Conservation (phyloP, 1,140 invertebrate genomes). For the Magallana angulata region DNA sequence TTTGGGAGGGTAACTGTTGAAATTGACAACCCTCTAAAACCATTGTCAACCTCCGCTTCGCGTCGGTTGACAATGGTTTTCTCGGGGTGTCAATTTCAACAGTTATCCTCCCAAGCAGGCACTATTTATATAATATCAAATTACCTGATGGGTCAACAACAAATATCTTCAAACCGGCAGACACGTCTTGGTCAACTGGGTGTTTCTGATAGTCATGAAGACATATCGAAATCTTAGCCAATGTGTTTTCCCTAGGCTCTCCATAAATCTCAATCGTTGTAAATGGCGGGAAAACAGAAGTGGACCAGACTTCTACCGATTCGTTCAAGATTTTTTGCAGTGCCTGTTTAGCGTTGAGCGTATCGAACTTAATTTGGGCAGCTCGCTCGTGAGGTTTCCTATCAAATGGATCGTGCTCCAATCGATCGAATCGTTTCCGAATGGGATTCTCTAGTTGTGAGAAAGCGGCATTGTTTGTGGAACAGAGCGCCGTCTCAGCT, state of each 20-base stretch:
- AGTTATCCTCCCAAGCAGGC: too few relatives aligned
- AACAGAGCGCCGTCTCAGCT: constrained; percentile 52
- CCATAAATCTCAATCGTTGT: constrained; percentile 30
- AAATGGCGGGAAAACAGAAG: constrained; percentile 40
- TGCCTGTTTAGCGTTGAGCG: background rate
- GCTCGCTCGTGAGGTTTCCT: constrained; percentile 41
- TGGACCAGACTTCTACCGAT: constrained; percentile 45
- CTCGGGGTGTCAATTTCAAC: too few relatives aligned
- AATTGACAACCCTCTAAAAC: too few relatives aligned
- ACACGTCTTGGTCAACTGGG: background rate
- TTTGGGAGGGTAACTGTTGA: too few relatives aligned
- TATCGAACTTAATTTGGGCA: constrained; percentile 11
- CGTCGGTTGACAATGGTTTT: too few relatives aligned
- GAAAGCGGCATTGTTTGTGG: constrained; percentile 49
- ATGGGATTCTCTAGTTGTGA: constrained; percentile 47
- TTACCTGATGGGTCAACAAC: constrained; percentile 44
- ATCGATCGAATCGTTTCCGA: constrained; percentile 26
- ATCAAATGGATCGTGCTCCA: constrained; percentile 40
- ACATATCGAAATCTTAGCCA: background rate
- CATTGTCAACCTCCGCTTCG: too few relatives aligned
- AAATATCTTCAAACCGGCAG: constrained; percentile 34
- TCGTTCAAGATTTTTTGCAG: constrained; percentile 24
- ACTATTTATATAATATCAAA: background rate
- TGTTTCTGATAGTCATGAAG: background rate
- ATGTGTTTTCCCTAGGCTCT: background rate